These are phyloP conservation scores for Xestoiulus laeticollis DNA, from an alignment of 2,888 invertebrate species.

Conservation along the genomic window DNA sequence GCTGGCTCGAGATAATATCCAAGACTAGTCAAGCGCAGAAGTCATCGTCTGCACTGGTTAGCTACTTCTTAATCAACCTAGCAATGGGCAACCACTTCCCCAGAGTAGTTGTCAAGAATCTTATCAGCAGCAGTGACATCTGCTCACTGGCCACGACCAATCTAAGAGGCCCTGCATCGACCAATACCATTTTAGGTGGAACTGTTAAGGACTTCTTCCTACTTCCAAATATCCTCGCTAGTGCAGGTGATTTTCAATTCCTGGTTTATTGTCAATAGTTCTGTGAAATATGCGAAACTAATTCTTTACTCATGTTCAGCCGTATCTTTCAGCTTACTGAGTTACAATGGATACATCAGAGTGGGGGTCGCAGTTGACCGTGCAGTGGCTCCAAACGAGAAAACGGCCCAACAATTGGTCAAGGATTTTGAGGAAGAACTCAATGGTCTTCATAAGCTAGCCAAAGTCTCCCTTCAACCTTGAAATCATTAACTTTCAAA, in stretches of 20 bases:
- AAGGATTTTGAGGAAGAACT: neutral
- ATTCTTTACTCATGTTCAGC: neutral
- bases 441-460: neutral
- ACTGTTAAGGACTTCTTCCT: neutral
- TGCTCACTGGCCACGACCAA: constrained; percentile 6
- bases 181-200: neutral
- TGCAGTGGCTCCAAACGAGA: neutral
- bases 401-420: neutral
- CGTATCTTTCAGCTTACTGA: neutral
- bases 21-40: neutral
- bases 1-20: neutral
- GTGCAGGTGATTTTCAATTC: neutral
- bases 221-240: neutral
- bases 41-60: neutral
- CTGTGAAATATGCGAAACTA: neutral
- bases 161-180: neutral
- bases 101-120: neutral
- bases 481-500: neutral
- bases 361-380: neutral
- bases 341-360: neutral
- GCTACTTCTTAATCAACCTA: neutral
- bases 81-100: constrained; percentile 9
- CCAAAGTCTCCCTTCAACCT: neutral
- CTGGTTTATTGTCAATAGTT: neutral
- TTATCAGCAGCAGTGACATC: neutral